A percentile compares a stretch with the other conserved stretches of the same genome.
phyloP scores from a whole-genome alignment of 2,113 vertebrate species.

The Percina caprodes region DNA sequence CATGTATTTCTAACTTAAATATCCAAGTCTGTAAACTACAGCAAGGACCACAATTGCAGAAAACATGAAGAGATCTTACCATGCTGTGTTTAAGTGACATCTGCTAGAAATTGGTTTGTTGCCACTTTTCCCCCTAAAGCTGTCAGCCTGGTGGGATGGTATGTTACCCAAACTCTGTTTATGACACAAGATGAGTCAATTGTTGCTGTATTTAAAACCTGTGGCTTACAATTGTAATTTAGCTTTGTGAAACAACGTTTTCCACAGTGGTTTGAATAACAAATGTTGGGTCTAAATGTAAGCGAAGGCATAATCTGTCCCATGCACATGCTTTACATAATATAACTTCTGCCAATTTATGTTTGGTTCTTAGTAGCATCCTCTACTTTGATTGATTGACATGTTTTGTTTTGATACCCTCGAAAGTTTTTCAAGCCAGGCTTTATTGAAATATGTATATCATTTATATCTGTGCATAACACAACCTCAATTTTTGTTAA shows the following conservation, averaged over 20 bases:
- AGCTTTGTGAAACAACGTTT: neutral
- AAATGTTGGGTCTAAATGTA: neutral
- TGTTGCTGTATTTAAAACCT: neutral
- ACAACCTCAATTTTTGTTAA: neutral
- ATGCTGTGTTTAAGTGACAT: neutral
- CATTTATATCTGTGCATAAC: slow-evolving; percentile 4
- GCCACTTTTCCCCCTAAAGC: neutral
- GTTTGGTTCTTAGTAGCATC: slow-evolving; percentile 6
- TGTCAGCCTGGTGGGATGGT: neutral
- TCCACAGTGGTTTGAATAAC: neutral
- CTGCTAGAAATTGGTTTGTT: neutral
- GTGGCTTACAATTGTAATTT: neutral
- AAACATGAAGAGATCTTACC: neutral
- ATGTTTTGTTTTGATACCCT: slow-evolving; percentile 27
- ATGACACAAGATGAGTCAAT: neutral
- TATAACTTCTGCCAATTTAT: slow-evolving; percentile 21
- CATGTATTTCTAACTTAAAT: neutral
- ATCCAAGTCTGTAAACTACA: neutral
- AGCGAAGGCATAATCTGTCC: neutral
- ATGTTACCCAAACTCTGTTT: neutral
- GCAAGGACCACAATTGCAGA: neutral
- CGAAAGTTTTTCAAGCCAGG: neutral
- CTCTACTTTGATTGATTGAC: slow-evolving; percentile 26
- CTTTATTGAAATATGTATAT: slow-evolving; percentile 12
- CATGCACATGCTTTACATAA: neutral